Conservation (phyloP, 2,113 vertebrate genomes). For the Dasyurus viverrinus region DNA sequence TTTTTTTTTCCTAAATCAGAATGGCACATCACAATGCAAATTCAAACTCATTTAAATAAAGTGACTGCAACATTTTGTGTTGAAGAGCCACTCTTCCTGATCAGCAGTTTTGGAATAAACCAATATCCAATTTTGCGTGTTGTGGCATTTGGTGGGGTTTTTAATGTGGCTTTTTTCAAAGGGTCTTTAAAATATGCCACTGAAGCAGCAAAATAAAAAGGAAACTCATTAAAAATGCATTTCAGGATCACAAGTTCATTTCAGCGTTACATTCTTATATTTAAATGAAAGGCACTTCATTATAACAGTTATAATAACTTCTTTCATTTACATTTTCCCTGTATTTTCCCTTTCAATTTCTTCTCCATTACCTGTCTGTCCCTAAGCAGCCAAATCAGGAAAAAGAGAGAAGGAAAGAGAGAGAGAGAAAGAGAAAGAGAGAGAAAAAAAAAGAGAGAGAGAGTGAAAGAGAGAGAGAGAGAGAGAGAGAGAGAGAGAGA, state of each 20-base stretch:
- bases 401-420: slow-evolving; percentile 84
- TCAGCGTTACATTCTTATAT: slow-evolving; percentile 99
- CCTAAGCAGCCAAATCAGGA: slow-evolving; percentile 89
- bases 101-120: slow-evolving; percentile 99
- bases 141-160: slow-evolving; percentile 98
- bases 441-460: slow-evolving; percentile 55
- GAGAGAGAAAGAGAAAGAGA: slow-evolving; percentile 48
- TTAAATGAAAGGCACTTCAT: slow-evolving; percentile 99
- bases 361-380: slow-evolving; percentile 98
- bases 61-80: slow-evolving; percentile 99
- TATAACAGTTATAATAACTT: slow-evolving; percentile 99
- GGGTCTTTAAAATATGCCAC: slow-evolving; percentile 99
- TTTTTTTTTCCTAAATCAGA: slow-evolving; percentile 99
- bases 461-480: slow-evolving; percentile 49
- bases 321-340: slow-evolving; percentile 99
- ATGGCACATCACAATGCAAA: slow-evolving; percentile 99
- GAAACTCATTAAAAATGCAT: slow-evolving; percentile 99
- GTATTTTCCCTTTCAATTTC: slow-evolving; percentile 96
- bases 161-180: slow-evolving; percentile 97
- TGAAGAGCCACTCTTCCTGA: slow-evolving; percentile 99
- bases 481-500: slow-evolving; percentile 2
- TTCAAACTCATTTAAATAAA: slow-evolving; percentile 99
- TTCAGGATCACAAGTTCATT: slow-evolving; percentile 99
- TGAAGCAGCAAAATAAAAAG: slow-evolving; percentile 99
- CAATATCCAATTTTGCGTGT: slow-evolving; percentile 99